Evolutionary conservation across 2,113 vertebrate species (phyloP).

Genomic region (Anseranas semipalmata): DNA sequence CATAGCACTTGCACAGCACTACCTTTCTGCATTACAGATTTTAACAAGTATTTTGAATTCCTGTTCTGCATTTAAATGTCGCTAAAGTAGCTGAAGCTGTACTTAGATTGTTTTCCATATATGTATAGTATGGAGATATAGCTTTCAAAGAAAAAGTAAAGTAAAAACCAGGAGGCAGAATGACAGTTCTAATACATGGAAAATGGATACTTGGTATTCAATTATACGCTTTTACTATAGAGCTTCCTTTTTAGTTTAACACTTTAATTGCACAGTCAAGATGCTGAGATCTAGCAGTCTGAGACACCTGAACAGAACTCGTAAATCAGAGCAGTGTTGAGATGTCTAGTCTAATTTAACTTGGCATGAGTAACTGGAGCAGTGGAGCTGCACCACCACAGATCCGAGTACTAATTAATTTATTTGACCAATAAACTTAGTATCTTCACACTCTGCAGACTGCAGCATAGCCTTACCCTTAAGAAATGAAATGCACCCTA

Average conservation of each 20-base stretch:
- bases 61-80: neutral
- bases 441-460: neutral
- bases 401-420: neutral
- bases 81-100: neutral
- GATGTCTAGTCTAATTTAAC: neutral
- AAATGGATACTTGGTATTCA: neutral
- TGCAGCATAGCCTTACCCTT: neutral
- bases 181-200: neutral
- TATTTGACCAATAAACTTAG: neutral
- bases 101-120: neutral
- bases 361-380: neutral
- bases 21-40: neutral
- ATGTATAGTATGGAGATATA: neutral
- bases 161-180: neutral
- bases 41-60: constrained; percentile 7
- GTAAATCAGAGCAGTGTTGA: neutral
- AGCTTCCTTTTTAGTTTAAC: neutral
- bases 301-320: neutral
- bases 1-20: neutral
- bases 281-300: neutral
- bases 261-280: neutral
- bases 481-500: accelerated
- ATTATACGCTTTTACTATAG: neutral
- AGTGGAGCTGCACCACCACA: neutral
- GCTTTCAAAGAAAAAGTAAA: neutral